Conservation (phyloP, 2,888 invertebrate genomes). For the Microctonus aethiopoides region DNA sequence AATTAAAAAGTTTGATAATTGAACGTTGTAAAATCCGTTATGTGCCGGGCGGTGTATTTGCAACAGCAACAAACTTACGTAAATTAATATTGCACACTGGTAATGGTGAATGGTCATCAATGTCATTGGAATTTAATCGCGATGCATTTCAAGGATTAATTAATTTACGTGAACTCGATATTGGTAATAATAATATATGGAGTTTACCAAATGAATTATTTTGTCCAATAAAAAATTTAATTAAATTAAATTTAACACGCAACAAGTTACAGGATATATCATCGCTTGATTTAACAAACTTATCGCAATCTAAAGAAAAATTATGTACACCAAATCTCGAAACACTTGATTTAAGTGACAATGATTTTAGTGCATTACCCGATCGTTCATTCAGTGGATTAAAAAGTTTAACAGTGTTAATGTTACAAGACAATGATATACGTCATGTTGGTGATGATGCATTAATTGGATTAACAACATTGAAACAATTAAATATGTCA, state of each 20-base stretch:
- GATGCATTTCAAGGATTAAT: conserved; percentile 78
- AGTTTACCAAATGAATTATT: conserved; percentile 78
- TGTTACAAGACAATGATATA: conserved; percentile 81
- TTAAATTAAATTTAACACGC: conserved; percentile 78
- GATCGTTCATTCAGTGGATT: conserved; percentile 79
- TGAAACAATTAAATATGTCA: conserved; percentile 81
- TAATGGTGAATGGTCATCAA: conserved; percentile 83
- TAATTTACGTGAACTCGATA: conserved; percentile 76
- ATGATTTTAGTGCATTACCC: conserved; percentile 78
- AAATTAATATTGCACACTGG: conserved; percentile 78
- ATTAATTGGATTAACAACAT: conserved; percentile 76
- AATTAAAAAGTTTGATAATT: conserved; percentile 76
- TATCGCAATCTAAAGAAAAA: conserved; percentile 70
- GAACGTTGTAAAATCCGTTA: conserved; percentile 83
- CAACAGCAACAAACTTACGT: conserved; percentile 75
- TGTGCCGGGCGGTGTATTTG: conserved; percentile 77
- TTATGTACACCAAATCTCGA: conserved; percentile 78
- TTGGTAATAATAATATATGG: conserved; percentile 83
- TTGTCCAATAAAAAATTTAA: conserved; percentile 77
- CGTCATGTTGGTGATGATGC: conserved; percentile 80
- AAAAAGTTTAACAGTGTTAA: conserved; percentile 76
- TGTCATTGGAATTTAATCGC: conserved; percentile 80
- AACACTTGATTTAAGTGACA: conserved; percentile 78
- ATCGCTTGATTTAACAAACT: conserved; percentile 80
- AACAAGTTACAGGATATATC: conserved; percentile 83